Evolutionary conservation across 1,140 invertebrate genomes (phyloP), one percentile per base, ranked within the genome.

Genomic region (Lasioglossum albipes): DNA sequence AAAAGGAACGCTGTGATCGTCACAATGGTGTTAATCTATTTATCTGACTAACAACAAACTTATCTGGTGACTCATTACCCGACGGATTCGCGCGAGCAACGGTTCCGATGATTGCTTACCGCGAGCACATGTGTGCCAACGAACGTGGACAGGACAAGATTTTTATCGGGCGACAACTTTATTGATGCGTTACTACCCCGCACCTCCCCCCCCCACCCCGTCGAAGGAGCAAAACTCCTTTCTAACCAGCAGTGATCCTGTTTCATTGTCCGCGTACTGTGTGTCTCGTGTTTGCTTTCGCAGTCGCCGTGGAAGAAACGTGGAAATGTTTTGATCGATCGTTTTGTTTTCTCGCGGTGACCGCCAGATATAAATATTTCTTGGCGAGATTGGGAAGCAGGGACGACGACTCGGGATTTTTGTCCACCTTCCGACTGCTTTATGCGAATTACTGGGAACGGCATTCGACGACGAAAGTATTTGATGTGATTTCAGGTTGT

Each of bases 1-100:
- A 85, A 76, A 75, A 81, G 72, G 75, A 78, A 67, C 84, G 82
- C 87, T 73, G 84, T 83, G 81, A 82, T 88, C 82, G 86, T 88
- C 86, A 90, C 88, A 87, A 90, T 84, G 88, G 80, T 87, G 90
- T 89, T 91, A 91, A 92, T 93, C 91, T 90, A 91, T 91, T 92
- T 92, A 92, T 92, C 90, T 90, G 89, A 88, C 85, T 89, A 90
- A 86, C 88, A 85, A 87, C 90, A 90, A 91, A 91, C 89, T 92
- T 90, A 89, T 91, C 87, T 90, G 66, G 82, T 92, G 91, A 93
- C 84, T 92, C 90, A 91, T 42, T 84, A 54, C 66, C 52, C 66
- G 82, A 65, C 75, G 76, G 75, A 85, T 88, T 87, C 85, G 81
- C 81, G 87, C 82, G 74, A 45, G 31, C 61, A 22, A 67, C 59